Percentiles rank a stretch among this genome's conserved stretches.
phyloP scores from a whole-genome alignment of 2,797 vertebrate species.

The Platyrinchus mystaceus region DNA sequence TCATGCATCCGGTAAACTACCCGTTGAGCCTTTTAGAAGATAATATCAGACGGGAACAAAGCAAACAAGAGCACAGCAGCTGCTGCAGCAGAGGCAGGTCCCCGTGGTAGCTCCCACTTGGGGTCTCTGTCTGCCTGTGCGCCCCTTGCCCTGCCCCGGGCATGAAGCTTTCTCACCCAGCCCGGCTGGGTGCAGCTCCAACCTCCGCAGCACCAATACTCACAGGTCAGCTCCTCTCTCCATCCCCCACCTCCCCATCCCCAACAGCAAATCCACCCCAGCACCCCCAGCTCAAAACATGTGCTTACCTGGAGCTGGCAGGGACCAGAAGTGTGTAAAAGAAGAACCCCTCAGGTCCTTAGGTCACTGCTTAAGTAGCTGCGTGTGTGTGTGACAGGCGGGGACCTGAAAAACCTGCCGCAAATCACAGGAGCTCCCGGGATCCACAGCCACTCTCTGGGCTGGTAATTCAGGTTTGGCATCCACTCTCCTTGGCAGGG shows the following conservation, averaged over 20 bases:
- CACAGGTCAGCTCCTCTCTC: not conserved
- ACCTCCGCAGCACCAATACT: not conserved
- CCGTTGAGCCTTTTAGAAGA: not conserved
- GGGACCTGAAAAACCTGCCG: slow-evolving; percentile 78
- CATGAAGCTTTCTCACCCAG: not conserved
- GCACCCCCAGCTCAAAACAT: not conserved
- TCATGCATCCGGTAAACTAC: not conserved
- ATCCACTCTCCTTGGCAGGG: slow-evolving; percentile 15
- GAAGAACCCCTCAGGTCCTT: not conserved
- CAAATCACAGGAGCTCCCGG: slow-evolving; percentile 42
- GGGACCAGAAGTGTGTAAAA: not conserved
- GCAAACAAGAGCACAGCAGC: not conserved
- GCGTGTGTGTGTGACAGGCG: slow-evolving; percentile 60
- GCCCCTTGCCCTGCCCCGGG: not conserved
- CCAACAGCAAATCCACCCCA: not conserved
- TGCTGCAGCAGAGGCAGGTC: not conserved
- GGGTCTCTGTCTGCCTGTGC: not conserved
- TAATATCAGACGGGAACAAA: not conserved
- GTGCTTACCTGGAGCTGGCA: slow-evolving; percentile 64
- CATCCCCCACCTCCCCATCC: not conserved
- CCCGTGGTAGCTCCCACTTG: fast-evolving
- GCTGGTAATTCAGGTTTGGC: slow-evolving; percentile 76
- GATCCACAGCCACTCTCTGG: slow-evolving; percentile 34
- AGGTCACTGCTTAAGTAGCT: slow-evolving; percentile 66
- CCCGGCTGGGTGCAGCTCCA: not conserved